Evolutionary conservation across 2,797 vertebrate species (phyloP).

Genomic region (Oreortyx pictus): DNA sequence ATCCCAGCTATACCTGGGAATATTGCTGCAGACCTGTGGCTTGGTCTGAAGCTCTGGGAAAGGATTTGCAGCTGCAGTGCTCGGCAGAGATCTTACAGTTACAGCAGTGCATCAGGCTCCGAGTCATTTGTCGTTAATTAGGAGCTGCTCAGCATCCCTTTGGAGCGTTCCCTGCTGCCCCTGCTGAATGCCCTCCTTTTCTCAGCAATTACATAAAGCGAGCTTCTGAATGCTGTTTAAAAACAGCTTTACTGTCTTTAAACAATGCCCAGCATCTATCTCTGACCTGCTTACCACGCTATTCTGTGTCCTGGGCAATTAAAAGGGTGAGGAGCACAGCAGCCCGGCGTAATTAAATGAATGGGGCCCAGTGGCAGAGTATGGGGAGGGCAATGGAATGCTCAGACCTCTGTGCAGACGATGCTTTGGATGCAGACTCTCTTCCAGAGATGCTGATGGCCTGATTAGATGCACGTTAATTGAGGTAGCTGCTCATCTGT

Average conservation of each 20-base stretch:
- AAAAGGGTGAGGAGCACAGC: constrained; percentile 8
- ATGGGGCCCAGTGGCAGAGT: constrained; percentile 1
- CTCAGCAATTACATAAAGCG: constrained; percentile 13
- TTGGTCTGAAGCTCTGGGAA: constrained; percentile 37
- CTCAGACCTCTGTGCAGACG: background rate
- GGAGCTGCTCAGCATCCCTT: background rate
- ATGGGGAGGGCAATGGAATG: background rate
- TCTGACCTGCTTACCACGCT: constrained; percentile 30
- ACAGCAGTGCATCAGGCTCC: background rate
- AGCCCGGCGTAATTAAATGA: constrained; percentile 42
- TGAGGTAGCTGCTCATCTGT: background rate
- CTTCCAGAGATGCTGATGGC: background rate
- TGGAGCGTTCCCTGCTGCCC: background rate
- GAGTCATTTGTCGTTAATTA: constrained; percentile 52
- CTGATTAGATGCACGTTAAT: background rate
- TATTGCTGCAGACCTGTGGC: background rate
- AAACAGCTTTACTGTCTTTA: constrained; percentile 22
- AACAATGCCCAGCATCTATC: constrained; percentile 23
- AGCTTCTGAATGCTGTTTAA: background rate
- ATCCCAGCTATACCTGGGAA: constrained; percentile 17
- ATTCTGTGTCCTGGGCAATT: constrained; percentile 36
- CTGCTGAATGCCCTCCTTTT: constrained; percentile 38
- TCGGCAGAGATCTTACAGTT: background rate
- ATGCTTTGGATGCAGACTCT: background rate
- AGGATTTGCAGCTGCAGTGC: background rate